Evolutionary conservation across 92 coral and sea anemone genomes (phyloP), one percentile per base, ranked within the genome.

Genomic region (Parazoanthus swiftii): DNA sequence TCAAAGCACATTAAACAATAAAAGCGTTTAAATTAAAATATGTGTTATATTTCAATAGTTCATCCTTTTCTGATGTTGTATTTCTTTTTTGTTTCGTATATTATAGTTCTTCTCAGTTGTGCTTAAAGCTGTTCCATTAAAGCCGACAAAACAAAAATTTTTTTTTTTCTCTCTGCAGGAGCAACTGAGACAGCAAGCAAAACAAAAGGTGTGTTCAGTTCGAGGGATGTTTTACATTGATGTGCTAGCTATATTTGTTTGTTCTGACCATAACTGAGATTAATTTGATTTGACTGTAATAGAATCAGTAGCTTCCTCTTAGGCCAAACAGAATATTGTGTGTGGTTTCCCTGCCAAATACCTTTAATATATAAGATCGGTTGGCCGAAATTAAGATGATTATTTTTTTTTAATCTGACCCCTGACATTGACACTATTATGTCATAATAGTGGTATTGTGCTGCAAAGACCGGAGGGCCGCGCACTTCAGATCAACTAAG

Each of bases 121-220:
- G 14, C 21, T 6, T 58, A 13, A 13, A 58, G 21, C 14, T 14
- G 44, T 29, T 74, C 2, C 65, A 46, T 4, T 46, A 39, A 48
- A 48, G 9, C 51, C 38, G 38, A 33, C 80, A 70, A 67, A 15
- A 36, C 54, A 9, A 48, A 48, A 14, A 51, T 0, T 0, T 29
- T 29, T 29, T 54, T 5, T 77, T 4, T 16, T 42, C 36, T 75
- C 59, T 21, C 72, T 86, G n/a, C 66, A 96, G 99, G 99, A 96
- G 76, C 99, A 96, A 89, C 89, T 96, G 74, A 91, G 96, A 66
- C 99, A 96, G 88, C 99, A 96, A 88, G 99, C 99, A 66, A 96
- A 96, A 66, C 98, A 94, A 88, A 96, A 96, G 93, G 98, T 96
- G 71, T 74, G 89, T 89, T 43, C 36, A 79, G 68, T 44, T 44